A percentile compares a stretch with the other conserved stretches of the same genome.
Conservation (phyloP, 2,113 vertebrate species). For the Oophaga pumilio region DNA sequence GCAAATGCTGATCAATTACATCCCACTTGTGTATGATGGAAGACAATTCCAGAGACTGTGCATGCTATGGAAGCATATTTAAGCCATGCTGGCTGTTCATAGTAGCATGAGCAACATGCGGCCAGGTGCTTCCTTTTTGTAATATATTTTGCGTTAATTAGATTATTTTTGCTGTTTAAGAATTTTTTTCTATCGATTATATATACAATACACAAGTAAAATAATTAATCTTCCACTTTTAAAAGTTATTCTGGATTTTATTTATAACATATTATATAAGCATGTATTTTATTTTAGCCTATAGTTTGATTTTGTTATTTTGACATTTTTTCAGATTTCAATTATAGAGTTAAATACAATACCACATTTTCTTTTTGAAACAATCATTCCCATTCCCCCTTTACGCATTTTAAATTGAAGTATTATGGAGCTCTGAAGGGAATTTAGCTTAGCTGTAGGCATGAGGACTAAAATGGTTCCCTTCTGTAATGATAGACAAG, state of each 20-base stretch:
- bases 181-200: too few relatives aligned
- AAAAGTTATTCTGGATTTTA: not conserved
- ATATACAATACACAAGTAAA: too few relatives aligned
- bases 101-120: too few relatives aligned
- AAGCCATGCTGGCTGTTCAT: too few relatives aligned
- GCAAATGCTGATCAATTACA: too few relatives aligned
- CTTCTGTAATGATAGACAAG: slow-evolving; percentile 56
- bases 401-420: slow-evolving; percentile 50
- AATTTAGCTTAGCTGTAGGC: slow-evolving; percentile 57
- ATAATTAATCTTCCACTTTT: not conserved
- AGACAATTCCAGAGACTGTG: too few relatives aligned
- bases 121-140: too few relatives aligned
- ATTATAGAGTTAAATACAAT: slow-evolving; percentile 9
- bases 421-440: slow-evolving; percentile 43
- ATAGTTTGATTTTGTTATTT: not conserved
- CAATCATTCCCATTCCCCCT: slow-evolving; percentile 37
- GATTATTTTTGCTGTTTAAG: too few relatives aligned
- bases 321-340: not conserved
- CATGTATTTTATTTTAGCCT: not conserved
- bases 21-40: too few relatives aligned
- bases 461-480: slow-evolving; percentile 52
- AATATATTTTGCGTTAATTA: too few relatives aligned
- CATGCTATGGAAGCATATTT: too few relatives aligned
- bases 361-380: slow-evolving; percentile 7
- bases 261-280: not conserved